Percentiles rank a stretch among this genome's conserved stretches.
Evolutionary conservation across 2,888 invertebrate genomes (phyloP).

Genomic region (Lasioglossum malachurum): DNA sequence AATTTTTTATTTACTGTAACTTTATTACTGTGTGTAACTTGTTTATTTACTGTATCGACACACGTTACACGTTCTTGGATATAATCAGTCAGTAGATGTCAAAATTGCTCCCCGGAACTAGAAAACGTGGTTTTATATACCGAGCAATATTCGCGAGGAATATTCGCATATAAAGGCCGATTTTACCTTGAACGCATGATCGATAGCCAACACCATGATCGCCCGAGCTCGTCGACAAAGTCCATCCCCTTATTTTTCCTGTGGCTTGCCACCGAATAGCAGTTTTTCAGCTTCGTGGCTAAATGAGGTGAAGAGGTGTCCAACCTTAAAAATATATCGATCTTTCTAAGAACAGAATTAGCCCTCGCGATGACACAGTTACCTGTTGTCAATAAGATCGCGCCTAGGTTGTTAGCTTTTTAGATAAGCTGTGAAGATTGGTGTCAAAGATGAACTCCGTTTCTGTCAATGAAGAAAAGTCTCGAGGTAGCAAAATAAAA

Average conservation of each 20-base stretch:
- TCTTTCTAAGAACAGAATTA: background rate
- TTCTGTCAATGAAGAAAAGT: background rate
- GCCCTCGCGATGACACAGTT: constrained; percentile 8
- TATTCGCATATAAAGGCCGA: background rate
- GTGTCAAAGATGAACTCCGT: background rate
- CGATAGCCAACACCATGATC: constrained; percentile 51
- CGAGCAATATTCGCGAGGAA: background rate
- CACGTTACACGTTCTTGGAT: background rate
- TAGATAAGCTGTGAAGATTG: background rate
- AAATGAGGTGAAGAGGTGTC: constrained; percentile 5
- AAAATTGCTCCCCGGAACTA: background rate
- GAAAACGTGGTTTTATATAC: background rate
- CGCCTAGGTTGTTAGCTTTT: background rate
- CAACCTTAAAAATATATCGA: constrained; percentile 18
- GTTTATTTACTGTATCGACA: background rate
- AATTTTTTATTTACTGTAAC: background rate
- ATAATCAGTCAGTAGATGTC: no score
- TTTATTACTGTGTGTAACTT: no score
- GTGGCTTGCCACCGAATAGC: constrained; percentile 11
- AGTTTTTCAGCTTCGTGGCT: background rate
- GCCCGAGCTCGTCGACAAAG: constrained; percentile 28
- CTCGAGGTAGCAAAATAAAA: background rate
- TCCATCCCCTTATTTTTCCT: constrained; percentile 19
- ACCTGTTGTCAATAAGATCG: background rate
- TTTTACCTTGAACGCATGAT: constrained; percentile 53